Conservation (phyloP, 2,888 invertebrate genomes). For the Agrochola lychnidis region DNA sequence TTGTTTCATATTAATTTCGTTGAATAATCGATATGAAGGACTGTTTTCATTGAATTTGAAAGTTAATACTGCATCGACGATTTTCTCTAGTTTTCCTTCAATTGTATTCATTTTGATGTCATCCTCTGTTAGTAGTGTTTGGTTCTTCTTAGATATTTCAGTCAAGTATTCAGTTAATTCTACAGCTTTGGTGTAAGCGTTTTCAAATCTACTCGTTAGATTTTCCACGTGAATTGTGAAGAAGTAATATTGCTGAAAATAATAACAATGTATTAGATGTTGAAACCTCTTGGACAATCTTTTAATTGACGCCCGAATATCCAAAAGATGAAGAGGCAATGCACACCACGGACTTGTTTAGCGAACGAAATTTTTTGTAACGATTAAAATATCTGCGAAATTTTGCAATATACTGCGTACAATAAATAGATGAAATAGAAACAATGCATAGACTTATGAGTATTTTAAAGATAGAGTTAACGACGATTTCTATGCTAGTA, state of each 20-base stretch:
- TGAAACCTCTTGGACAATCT: not conserved
- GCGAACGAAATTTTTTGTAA: not conserved
- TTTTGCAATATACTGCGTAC: not conserved
- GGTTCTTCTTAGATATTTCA: slow-evolving; percentile 74
- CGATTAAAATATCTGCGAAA: not conserved
- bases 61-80: slow-evolving; percentile 76
- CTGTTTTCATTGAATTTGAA: slow-evolving; percentile 77
- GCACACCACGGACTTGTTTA: too few species aligned
- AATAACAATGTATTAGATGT: slow-evolving; percentile 14
- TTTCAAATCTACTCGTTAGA: slow-evolving; percentile 79
- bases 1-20: slow-evolving; percentile 80
- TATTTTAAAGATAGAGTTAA: too few species aligned
- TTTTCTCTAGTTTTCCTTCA: slow-evolving; percentile 74
- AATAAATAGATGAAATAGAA: too few species aligned
- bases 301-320: not conserved
- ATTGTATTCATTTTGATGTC: slow-evolving; percentile 73
- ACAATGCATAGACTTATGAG: too few species aligned
- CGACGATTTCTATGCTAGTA: too few species aligned
- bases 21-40: slow-evolving; percentile 76
- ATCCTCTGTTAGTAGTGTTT: slow-evolving; percentile 66
- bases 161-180: slow-evolving; percentile 72
- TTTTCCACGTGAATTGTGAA: slow-evolving; percentile 77
- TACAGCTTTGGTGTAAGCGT: slow-evolving; percentile 75
- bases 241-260: slow-evolving; percentile 85
- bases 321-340: not conserved